A percentile compares a stretch with the other conserved stretches of the same genome.
phyloP scores from a whole-genome alignment of 2,113 vertebrate genomes.

The Colius striatus region DNA sequence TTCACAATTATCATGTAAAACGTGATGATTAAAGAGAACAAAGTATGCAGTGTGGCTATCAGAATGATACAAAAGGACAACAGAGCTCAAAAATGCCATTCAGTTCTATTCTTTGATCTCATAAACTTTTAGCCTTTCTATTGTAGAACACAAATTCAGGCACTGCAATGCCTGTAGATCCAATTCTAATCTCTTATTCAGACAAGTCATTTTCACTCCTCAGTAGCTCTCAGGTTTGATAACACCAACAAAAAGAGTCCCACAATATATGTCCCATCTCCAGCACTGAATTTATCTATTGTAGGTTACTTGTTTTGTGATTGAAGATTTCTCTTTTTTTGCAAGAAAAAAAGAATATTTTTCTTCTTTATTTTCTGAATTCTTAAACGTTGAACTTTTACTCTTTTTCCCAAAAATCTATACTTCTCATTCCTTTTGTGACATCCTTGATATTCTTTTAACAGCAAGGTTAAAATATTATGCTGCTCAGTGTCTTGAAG shows the following conservation, averaged over 20 bases:
- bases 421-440: not conserved
- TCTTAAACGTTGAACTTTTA: not conserved
- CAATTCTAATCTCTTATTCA: not conserved
- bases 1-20: not conserved
- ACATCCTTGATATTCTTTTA: not conserved
- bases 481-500: not conserved
- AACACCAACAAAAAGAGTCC: not conserved
- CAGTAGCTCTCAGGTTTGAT: not conserved
- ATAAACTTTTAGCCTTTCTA: constrained; percentile 1
- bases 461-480: not conserved
- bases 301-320: not conserved
- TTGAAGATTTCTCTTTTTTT: not conserved
- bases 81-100: not conserved
- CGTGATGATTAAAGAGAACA: not conserved
- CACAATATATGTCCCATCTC: not conserved
- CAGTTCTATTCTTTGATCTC: not conserved
- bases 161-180: not conserved
- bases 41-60: not conserved
- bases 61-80: not conserved
- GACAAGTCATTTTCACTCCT: not conserved
- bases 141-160: not conserved
- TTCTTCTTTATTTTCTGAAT: not conserved
- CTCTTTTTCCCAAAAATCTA: not conserved
- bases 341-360: not conserved
- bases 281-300: not conserved